Evolutionary conservation across 1,140 invertebrate genomes (phyloP).

Genomic region (Nasonia vitripennis): DNA sequence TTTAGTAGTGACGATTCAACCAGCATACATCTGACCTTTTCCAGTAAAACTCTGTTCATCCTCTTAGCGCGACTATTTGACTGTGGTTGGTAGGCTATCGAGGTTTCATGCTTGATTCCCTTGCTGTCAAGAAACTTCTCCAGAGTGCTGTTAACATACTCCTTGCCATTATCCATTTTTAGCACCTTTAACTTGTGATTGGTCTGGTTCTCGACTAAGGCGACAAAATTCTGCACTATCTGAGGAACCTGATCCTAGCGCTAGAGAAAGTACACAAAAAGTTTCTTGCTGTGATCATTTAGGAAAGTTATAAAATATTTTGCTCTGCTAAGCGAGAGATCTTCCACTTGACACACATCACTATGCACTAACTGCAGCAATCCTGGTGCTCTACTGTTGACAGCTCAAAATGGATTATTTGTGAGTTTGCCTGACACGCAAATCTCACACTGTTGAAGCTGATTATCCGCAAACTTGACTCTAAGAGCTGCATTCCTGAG

Average conservation of each 20-base stretch:
- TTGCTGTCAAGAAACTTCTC: not conserved
- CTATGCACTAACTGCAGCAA: constrained; percentile 47
- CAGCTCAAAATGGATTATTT: not conserved
- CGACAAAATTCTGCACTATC: constrained; percentile 50
- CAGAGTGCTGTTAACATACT: constrained; percentile 20
- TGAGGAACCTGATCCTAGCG: constrained; percentile 63
- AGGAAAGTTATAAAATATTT: constrained; percentile 46
- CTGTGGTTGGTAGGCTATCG: constrained; percentile 61
- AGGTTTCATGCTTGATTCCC: constrained; percentile 50
- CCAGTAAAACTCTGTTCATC: constrained; percentile 62
- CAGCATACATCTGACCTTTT: constrained; percentile 57
- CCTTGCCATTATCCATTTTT: not conserved
- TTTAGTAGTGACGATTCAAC: constrained; percentile 12
- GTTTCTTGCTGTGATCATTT: constrained; percentile 63
- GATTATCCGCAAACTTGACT: constrained; percentile 37
- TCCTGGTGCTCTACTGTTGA: not conserved
- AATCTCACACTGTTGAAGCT: constrained; percentile 61
- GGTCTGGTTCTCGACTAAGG: constrained; percentile 8
- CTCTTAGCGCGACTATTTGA: constrained; percentile 65
- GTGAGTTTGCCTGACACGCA: not conserved
- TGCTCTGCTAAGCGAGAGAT: constrained; percentile 58
- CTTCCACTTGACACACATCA: constrained; percentile 66
- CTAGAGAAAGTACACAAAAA: constrained; percentile 68
- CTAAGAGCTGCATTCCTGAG: constrained; percentile 56
- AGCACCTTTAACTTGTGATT: not conserved